A percentile compares a stretch with the other conserved stretches of the same genome.
phyloP scores from a whole-genome alignment of 92 coral and sea anemone genomes.

The Bergia puertoricense region DNA sequence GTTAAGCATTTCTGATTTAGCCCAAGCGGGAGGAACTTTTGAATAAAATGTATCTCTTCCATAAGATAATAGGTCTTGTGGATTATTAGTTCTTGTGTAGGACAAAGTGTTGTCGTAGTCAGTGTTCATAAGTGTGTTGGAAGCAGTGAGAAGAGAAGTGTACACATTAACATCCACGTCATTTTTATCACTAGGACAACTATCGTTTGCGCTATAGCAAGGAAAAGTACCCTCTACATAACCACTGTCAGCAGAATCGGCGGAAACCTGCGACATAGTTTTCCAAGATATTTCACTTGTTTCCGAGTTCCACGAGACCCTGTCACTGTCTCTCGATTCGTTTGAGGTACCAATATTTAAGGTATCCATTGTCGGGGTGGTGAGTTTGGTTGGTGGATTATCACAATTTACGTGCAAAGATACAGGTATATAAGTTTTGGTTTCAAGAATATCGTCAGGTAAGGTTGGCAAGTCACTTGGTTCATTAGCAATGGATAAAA shows the following conservation, averaged over 20 bases:
- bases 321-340: constrained; percentile 12
- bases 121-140: not conserved
- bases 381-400: not conserved
- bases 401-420: not conserved
- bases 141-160: not conserved
- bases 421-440: not conserved
- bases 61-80: not conserved
- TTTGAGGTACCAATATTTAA: not conserved
- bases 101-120: not conserved
- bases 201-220: constrained; percentile 11
- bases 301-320: constrained; percentile 59
- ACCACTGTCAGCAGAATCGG: constrained; percentile 75
- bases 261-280: constrained; percentile 54
- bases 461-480: not conserved
- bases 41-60: not conserved
- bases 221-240: constrained; percentile 44
- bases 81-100: not conserved
- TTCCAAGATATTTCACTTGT: constrained; percentile 73
- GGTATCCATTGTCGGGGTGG: not conserved
- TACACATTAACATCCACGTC: not conserved
- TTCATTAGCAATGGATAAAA: constrained; percentile 15
- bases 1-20: not conserved
- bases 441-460: no score
- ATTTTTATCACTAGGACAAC: not conserved
- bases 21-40: not conserved